Evolutionary conservation across 1,140 invertebrate genomes (phyloP).

Genomic region (Phocides pigmalion): DNA sequence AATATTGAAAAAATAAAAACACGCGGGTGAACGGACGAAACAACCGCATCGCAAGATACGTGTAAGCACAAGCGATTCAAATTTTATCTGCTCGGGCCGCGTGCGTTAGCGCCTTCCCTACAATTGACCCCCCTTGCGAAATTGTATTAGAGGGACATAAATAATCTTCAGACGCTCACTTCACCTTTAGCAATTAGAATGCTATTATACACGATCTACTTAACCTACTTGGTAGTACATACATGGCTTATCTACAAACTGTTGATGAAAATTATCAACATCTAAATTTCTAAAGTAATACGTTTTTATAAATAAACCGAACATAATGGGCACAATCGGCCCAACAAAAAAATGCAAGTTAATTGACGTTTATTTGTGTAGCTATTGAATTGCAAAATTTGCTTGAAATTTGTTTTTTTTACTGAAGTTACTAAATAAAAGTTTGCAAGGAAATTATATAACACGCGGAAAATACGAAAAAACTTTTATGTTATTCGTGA

Average conservation of each 20-base stretch:
- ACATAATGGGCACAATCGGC: too few species aligned
- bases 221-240: too few species aligned
- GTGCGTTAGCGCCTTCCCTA: conserved; percentile 33
- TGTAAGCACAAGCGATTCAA: conserved; percentile 41
- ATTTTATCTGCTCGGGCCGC: conserved; percentile 40
- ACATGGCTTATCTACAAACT: neutral
- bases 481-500: too few species aligned
- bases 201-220: neutral
- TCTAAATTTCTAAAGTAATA: too few species aligned
- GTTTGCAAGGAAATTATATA: too few species aligned
- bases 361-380: neutral
- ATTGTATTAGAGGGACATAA: neutral
- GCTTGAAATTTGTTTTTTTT: neutral
- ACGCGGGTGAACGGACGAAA: conserved; percentile 3
- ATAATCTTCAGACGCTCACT: conserved; percentile 1
- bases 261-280: too few species aligned
- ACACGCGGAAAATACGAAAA: too few species aligned
- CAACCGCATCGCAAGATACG: conserved; percentile 44
- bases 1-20: neutral
- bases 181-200: neutral
- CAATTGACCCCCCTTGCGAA: conserved; percentile 12
- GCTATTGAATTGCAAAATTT: neutral
- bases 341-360: too few species aligned
- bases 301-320: too few species aligned
- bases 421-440: too few species aligned